Conservation (phyloP, 2,113 vertebrate genomes). For the Protomyctophum bolini region DNA sequence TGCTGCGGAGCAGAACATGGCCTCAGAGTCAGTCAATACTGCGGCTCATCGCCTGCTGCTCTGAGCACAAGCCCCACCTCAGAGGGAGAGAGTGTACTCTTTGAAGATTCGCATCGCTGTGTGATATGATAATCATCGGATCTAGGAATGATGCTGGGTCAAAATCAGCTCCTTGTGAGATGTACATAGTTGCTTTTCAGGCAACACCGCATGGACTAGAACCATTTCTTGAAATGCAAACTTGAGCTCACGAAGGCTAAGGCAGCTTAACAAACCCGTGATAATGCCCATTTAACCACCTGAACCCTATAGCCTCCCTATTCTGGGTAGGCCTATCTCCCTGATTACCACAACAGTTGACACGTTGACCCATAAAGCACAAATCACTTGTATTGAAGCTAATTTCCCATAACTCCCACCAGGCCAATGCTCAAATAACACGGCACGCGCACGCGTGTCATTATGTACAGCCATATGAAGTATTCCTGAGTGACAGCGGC, state of each 20-base stretch:
- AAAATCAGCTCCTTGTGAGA: conserved; percentile 54
- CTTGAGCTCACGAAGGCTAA: conserved; percentile 13
- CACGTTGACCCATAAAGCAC: neutral
- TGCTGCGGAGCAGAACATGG: conserved; percentile 54
- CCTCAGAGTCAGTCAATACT: conserved; percentile 61
- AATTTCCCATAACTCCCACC: neutral
- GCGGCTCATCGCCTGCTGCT: conserved; percentile 63
- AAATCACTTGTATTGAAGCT: neutral
- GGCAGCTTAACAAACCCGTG: conserved; percentile 8
- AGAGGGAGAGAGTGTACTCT: conserved; percentile 36
- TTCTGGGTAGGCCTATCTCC: no score
- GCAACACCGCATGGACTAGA: conserved; percentile 45
- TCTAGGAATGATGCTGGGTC: conserved; percentile 45
- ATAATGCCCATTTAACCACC: conserved; percentile 28
- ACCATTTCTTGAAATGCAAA: conserved; percentile 36
- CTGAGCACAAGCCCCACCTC: conserved; percentile 42
- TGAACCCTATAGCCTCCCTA: conserved; percentile 16
- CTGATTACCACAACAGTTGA: no score
- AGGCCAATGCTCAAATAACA: neutral
- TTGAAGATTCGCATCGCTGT: conserved; percentile 63
- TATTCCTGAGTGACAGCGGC: conserved; percentile 7
- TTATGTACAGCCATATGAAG: conserved; percentile 15
- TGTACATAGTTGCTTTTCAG: conserved; percentile 62
- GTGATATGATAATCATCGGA: conserved; percentile 62
- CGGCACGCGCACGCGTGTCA: neutral